phyloP scores from a whole-genome alignment of 2,797 vertebrate species.

The Sebastes flavidus region DNA sequence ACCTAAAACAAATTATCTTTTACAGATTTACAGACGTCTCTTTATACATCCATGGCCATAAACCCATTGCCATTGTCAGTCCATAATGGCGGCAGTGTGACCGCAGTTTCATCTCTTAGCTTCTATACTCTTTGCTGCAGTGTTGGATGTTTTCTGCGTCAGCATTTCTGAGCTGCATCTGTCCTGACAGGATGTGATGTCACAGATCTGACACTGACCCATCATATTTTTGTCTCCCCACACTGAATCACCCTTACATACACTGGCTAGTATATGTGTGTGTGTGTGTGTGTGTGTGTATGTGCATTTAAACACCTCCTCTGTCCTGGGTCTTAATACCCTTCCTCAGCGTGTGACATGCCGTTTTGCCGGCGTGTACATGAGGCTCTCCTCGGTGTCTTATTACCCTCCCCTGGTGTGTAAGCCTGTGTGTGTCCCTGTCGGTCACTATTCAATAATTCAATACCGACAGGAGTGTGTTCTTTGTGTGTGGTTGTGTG shows the following conservation, averaged over 20 bases:
- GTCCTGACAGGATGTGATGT: slow-evolving; percentile 51
- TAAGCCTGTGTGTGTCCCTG: slow-evolving; percentile 35
- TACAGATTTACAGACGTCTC: no score
- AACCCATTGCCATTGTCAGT: rapidly evolving
- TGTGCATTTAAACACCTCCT: not conserved
- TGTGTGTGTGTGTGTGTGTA: not conserved
- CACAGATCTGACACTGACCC: slow-evolving; percentile 17
- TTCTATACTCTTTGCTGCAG: no score
- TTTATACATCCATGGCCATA: no score
- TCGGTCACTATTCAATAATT: slow-evolving; percentile 72
- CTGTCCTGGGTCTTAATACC: not conserved
- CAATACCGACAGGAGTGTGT: slow-evolving; percentile 50
- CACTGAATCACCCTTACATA: not conserved
- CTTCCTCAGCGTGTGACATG: slow-evolving; percentile 1
- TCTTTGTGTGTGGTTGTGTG: slow-evolving; percentile 10
- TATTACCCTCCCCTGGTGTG: slow-evolving; percentile 52
- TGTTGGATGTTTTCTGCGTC: slow-evolving; percentile 2
- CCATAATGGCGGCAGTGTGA: no score
- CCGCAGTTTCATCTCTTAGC: no score
- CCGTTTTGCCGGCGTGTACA: slow-evolving; percentile 15
- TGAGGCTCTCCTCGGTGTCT: slow-evolving; percentile 47
- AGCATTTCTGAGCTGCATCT: slow-evolving; percentile 14
- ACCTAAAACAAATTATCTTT: no score
- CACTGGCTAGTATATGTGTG: not conserved
- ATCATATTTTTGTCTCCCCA: not conserved